These are phyloP conservation scores for Aleadryas rufinucha DNA, from an alignment of 2,113 vertebrate genomes.

Conservation along the genomic window DNA sequence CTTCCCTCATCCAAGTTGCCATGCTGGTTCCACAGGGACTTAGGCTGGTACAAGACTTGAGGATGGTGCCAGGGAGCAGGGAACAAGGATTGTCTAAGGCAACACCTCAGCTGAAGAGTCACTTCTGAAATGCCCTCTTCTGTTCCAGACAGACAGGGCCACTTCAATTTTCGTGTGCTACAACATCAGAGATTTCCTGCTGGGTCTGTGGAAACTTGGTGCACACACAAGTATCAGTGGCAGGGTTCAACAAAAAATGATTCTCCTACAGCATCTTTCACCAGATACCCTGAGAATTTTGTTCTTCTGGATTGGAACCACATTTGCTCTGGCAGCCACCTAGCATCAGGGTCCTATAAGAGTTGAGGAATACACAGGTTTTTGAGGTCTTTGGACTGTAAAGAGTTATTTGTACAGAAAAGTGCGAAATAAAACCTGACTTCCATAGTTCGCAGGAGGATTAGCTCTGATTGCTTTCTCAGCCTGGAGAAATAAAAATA, in stretches of 20 bases:
- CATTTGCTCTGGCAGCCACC: background rate
- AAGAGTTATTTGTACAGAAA: conserved; percentile 56
- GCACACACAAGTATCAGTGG: background rate
- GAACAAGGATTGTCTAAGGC: background rate
- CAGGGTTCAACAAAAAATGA: background rate
- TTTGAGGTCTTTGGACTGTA: conserved; percentile 29
- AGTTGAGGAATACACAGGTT: background rate
- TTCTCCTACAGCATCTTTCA: background rate
- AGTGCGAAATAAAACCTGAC: conserved; percentile 57
- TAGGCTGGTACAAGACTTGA: background rate
- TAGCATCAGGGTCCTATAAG: conserved; percentile 3
- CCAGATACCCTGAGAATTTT: background rate
- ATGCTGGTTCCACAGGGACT: background rate
- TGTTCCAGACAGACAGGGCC: background rate
- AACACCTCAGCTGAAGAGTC: background rate
- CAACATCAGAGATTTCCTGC: background rate
- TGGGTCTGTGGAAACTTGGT: background rate
- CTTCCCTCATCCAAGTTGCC: background rate
- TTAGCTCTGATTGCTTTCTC: conserved; percentile 65
- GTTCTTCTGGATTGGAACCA: conserved; percentile 4
- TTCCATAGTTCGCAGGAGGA: conserved; percentile 64
- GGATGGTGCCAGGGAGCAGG: background rate
- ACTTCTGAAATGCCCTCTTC: background rate
- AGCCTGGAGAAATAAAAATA: conserved; percentile 70
- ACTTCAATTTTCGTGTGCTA: background rate